Evolutionary conservation across 2,888 invertebrate genomes (phyloP), one percentile per base, ranked within the genome.

Genomic region (Poecilobothrus nobilitatus): DNA sequence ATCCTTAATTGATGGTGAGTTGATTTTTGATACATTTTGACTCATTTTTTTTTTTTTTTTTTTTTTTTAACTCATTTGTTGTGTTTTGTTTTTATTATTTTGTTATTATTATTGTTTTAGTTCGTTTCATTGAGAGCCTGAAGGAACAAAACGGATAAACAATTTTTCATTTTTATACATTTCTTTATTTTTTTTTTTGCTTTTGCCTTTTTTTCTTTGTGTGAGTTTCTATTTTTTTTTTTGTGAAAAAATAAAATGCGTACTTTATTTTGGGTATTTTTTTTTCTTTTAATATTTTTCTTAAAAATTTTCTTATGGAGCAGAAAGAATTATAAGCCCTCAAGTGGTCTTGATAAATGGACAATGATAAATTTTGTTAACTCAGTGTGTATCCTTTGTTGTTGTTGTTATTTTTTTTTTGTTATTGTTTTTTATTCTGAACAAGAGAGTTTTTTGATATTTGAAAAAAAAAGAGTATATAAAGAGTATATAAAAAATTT

Each of bases 1-100:
- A 53, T 53, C 15, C 53, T 15, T 53, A 53, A 53, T 53, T 53
- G 53, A 53, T 53, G 53, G 53, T 53, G 53, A 53, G 53, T 53
- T 53, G 53, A 53, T 53, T 53, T 53, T 53, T 53, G 53, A 15
- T 53, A 53, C 53, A 53, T 53, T 53, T 53, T 53, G 18, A 18
- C n/a, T 53, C 53, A 37, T 10, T 37, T 37, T 37, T 37, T 37
- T 8, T 8, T 34, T n/a, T n/a, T n/a, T n/a, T n/a, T n/a, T n/a
- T n/a, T n/a, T n/a, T n/a, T n/a, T n/a, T n/a, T n/a, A n/a, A n/a
- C n/a, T n/a, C n/a, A n/a, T 37, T 37, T 37, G 12, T 37, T 10
- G 8, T 8, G 37, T 37, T 37, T 37, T 37, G 4, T 37, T 10
- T 37, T 37, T 37, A 27, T 27, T 27, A 27, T 37, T 37, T 37